Evolutionary conservation across 2,797 vertebrate species (phyloP).

Genomic region (Sebastes diploproa): DNA sequence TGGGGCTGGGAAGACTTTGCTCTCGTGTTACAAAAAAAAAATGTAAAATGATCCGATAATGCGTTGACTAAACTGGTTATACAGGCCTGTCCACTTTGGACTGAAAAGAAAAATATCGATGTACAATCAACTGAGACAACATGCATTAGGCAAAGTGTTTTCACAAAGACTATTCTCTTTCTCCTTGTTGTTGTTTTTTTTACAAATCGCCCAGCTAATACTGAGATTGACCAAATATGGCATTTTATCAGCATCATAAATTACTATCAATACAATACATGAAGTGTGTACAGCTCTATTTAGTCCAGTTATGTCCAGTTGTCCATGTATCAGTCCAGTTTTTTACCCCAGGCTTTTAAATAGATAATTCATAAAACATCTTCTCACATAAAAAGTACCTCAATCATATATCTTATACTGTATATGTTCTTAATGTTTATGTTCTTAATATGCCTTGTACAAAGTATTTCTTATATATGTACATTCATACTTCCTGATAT

Average conservation of each 20-base stretch:
- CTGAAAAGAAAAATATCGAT: constrained; percentile 74
- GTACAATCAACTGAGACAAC: constrained; percentile 62
- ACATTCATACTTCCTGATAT: too few relatives aligned
- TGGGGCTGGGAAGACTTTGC: constrained; percentile 82
- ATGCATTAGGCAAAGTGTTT: constrained; percentile 63
- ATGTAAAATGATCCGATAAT: constrained; percentile 93
- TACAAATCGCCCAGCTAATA: neutral
- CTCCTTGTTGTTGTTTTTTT: neutral
- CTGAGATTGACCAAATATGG: neutral
- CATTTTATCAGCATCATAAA: neutral
- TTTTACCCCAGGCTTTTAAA: too few relatives aligned
- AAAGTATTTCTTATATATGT: too few relatives aligned
- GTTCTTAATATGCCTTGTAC: too few relatives aligned
- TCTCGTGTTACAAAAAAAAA: constrained; percentile 89
- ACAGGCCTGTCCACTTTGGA: constrained; percentile 74
- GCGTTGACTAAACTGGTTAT: constrained; percentile 85
- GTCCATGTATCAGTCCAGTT: too few relatives aligned
- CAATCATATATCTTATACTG: too few relatives aligned
- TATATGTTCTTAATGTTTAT: too few relatives aligned
- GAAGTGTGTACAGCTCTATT: neutral
- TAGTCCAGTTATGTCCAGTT: neutral
- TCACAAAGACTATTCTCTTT: constrained; percentile 30
- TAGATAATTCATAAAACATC: too few relatives aligned
- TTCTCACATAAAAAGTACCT: too few relatives aligned
- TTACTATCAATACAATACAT: neutral